Evolutionary conservation across 30 jellyfish, hydroid and myxozoan species (phyloP).

Genomic region (Cassiopea xamachana): DNA sequence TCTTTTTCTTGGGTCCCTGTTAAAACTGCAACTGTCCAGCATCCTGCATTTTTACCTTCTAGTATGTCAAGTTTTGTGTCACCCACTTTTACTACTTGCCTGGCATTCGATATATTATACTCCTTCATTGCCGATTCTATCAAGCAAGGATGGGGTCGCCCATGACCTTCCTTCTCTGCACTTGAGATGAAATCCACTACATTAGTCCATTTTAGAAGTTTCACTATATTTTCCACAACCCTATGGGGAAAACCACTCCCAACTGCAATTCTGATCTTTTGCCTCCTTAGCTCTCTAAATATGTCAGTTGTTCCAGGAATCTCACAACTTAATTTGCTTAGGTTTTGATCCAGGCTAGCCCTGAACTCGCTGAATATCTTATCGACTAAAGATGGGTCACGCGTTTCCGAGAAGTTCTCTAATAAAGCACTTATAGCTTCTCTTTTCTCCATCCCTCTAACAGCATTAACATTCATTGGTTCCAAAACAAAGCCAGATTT

Average conservation of each 20-base stretch:
- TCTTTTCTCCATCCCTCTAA: slow-evolving; percentile 69
- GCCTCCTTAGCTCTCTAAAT: not conserved
- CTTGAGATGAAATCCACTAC: slow-evolving; percentile 62
- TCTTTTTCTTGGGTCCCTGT: slow-evolving; percentile 58
- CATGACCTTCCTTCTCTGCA: slow-evolving; percentile 66
- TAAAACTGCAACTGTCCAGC: slow-evolving; percentile 66
- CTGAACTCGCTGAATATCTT: slow-evolving; percentile 35
- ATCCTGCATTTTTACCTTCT: slow-evolving; percentile 75
- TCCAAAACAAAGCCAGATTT: slow-evolving; percentile 15
- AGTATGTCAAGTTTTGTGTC: slow-evolving; percentile 58
- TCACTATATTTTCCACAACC: slow-evolving; percentile 34
- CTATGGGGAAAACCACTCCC: slow-evolving; percentile 76
- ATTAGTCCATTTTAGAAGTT: slow-evolving; percentile 40
- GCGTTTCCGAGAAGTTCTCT: not conserved
- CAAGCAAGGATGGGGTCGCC: slow-evolving; percentile 67
- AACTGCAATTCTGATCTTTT: slow-evolving; percentile 43
- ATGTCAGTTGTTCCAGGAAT: slow-evolving; percentile 65
- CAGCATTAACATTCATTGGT: slow-evolving; percentile 49
- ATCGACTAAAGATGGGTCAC: slow-evolving; percentile 1
- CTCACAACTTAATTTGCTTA: slow-evolving; percentile 18
- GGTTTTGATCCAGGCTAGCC: slow-evolving; percentile 16
- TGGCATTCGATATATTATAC: slow-evolving; percentile 21
- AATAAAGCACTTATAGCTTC: slow-evolving; percentile 41
- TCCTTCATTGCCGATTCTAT: slow-evolving; percentile 52
- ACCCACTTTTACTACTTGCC: slow-evolving; percentile 56